Percentiles rank a stretch among this genome's conserved stretches.
These are phyloP conservation scores for Lineus longissimus DNA, from an alignment of 1,140 invertebrate genomes.

Conservation along the genomic window DNA sequence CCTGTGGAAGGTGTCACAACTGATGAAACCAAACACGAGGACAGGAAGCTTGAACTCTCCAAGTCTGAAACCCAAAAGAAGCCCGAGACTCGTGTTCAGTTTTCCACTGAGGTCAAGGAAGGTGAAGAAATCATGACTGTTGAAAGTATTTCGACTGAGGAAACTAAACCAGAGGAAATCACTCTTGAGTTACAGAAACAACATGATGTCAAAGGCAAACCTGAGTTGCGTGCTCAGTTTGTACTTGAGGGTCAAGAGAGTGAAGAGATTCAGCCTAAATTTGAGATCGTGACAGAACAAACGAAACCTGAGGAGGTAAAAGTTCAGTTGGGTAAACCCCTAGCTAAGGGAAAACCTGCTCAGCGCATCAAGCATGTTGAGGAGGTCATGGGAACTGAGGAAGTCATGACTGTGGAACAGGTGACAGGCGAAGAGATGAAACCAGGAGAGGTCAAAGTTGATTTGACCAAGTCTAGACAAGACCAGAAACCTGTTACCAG, in stretches of 20 bases:
- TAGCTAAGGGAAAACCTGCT: neutral
- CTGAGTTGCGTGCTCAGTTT: too few relatives aligned
- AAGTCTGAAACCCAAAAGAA: neutral
- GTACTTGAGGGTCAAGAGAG: neutral
- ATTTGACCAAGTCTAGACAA: conserved; percentile 3
- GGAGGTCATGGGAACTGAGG: neutral
- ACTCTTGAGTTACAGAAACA: conserved; percentile 18
- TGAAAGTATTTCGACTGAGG: neutral
- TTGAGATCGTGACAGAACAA: conserved; percentile 3
- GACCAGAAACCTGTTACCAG: neutral
- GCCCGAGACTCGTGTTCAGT: neutral
- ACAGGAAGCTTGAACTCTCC: neutral
- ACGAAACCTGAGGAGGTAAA: conserved; percentile 20
- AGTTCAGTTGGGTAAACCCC: conserved; percentile 21
- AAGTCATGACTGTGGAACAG: neutral
- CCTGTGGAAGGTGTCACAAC: neutral
- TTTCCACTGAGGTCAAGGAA: neutral
- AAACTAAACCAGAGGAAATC: conserved; percentile 17
- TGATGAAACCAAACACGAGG: neutral
- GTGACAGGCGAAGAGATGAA: neutral
- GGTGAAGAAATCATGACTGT: neutral
- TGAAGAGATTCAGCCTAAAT: conserved; percentile 14
- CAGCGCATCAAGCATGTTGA: neutral
- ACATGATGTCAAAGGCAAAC: too few relatives aligned
- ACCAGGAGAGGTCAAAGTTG: conserved; percentile 3